These are phyloP conservation scores for Tricholaema leucomelas DNA, from an alignment of 2,113 vertebrate genomes.

Conservation along the genomic window DNA sequence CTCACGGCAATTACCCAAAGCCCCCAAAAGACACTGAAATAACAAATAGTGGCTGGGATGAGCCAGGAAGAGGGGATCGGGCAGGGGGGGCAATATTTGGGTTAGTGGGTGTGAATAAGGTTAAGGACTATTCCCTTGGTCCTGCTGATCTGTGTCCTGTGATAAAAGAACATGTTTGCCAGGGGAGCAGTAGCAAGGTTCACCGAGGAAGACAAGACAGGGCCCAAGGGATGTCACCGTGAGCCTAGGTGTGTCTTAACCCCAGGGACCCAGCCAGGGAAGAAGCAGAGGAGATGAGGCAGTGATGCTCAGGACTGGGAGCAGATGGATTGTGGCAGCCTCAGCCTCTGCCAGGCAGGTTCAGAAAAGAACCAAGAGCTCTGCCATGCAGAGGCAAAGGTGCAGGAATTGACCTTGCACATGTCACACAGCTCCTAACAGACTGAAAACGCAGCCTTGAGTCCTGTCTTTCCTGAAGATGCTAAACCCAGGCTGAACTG, in stretches of 20 bases:
- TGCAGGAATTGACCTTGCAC: background rate
- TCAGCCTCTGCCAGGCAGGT: background rate
- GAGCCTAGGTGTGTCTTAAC: background rate
- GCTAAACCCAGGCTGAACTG: background rate
- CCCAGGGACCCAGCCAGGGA: background rate
- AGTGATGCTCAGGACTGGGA: background rate
- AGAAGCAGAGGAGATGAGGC: background rate
- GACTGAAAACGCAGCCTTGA: background rate
- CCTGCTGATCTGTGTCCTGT: background rate
- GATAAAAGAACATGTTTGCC: background rate
- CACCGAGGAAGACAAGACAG: background rate
- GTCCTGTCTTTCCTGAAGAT: background rate
- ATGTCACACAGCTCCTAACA: accelerated
- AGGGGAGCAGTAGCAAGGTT: background rate
- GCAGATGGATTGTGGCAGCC: background rate
- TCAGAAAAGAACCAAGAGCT: background rate
- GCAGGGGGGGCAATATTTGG: too few species aligned
- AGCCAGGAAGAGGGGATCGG: background rate
- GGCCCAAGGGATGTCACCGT: background rate
- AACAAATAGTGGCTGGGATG: background rate
- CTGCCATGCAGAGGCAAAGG: background rate
- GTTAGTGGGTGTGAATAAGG: background rate
- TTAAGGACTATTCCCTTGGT: background rate
- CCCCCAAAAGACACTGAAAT: slow-evolving; percentile 30
- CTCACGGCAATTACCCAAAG: slow-evolving; percentile 45